Evolutionary conservation across 2,113 vertebrate genomes (phyloP).

Genomic region (Hemicordylus capensis): DNA sequence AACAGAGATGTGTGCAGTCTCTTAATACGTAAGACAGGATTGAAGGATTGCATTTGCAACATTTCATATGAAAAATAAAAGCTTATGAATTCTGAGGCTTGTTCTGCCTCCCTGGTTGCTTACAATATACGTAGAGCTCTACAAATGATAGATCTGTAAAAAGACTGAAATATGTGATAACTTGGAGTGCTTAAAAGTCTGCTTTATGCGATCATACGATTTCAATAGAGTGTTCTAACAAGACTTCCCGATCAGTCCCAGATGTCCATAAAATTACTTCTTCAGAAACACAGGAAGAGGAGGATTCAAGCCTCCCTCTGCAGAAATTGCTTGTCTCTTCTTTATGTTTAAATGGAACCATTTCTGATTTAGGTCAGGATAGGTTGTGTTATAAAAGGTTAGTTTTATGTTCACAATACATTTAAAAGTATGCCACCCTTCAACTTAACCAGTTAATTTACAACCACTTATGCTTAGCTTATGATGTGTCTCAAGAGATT

Average conservation of each 20-base stretch:
- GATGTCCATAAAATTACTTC: conserved; percentile 10
- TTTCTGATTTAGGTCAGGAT: not conserved
- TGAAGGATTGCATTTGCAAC: not conserved
- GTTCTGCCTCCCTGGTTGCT: not conserved
- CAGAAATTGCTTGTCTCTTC: not conserved
- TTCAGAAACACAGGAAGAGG: conserved; percentile 1
- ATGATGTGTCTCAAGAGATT: not conserved
- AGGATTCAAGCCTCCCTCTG: not conserved
- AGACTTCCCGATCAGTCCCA: conserved; percentile 8
- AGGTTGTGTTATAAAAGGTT: not conserved
- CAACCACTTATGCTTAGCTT: not conserved
- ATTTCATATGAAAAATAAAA: not conserved
- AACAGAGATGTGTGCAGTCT: not conserved
- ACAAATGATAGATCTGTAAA: not conserved
- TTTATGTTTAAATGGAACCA: not conserved
- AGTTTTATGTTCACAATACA: not conserved
- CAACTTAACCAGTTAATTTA: not conserved
- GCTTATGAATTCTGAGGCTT: not conserved
- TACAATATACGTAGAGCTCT: not conserved
- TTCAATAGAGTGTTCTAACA: conserved; percentile 1
- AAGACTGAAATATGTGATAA: not conserved
- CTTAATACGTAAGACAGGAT: not conserved
- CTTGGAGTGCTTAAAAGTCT: not conserved
- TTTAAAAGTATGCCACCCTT: not conserved
- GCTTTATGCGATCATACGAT: not conserved